phyloP scores from a whole-genome alignment of 2,797 vertebrate genomes.

The Sarcophilus harrisii region DNA sequence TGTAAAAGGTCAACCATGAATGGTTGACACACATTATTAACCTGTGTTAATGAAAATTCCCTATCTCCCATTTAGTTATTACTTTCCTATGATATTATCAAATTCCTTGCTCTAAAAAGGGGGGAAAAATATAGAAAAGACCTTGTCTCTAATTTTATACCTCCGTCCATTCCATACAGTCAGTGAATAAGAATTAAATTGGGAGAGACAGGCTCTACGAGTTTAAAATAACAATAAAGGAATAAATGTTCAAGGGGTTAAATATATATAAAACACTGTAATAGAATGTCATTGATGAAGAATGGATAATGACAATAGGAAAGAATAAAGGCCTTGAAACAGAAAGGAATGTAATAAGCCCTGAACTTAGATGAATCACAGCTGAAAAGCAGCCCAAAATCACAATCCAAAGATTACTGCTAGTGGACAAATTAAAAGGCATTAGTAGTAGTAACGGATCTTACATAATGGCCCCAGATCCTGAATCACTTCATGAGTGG shows the following conservation, averaged over 20 bases:
- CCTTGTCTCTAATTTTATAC: slow-evolving; percentile 25
- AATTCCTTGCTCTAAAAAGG: slow-evolving; percentile 13
- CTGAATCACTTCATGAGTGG: neutral
- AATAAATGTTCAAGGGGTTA: slow-evolving; percentile 34
- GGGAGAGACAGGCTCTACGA: neutral
- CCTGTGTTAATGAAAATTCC: neutral
- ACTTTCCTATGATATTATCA: neutral
- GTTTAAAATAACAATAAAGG: slow-evolving; percentile 32
- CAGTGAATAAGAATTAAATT: slow-evolving; percentile 12
- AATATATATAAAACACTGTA: slow-evolving; percentile 16
- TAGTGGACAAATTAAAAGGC: slow-evolving; percentile 63
- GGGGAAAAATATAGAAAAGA: slow-evolving; percentile 12
- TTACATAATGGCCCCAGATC: slow-evolving; percentile 27
- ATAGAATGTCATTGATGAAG: slow-evolving; percentile 20
- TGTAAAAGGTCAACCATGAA: slow-evolving; percentile 19
- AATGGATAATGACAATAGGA: neutral
- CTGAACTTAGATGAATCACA: slow-evolving; percentile 61
- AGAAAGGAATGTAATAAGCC: slow-evolving; percentile 30
- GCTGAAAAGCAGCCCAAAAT: slow-evolving; percentile 51
- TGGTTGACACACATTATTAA: neutral
- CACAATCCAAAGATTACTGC: slow-evolving; percentile 11
- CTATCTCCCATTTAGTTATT: neutral
- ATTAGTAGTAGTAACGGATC: neutral
- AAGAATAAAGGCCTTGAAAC: slow-evolving; percentile 12
- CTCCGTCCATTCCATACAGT: neutral